A percentile compares a stretch with the other conserved stretches of the same genome.
phyloP scores from a whole-genome alignment of 2,113 vertebrate species.

The Cyanoramphus novaezelandiae region DNA sequence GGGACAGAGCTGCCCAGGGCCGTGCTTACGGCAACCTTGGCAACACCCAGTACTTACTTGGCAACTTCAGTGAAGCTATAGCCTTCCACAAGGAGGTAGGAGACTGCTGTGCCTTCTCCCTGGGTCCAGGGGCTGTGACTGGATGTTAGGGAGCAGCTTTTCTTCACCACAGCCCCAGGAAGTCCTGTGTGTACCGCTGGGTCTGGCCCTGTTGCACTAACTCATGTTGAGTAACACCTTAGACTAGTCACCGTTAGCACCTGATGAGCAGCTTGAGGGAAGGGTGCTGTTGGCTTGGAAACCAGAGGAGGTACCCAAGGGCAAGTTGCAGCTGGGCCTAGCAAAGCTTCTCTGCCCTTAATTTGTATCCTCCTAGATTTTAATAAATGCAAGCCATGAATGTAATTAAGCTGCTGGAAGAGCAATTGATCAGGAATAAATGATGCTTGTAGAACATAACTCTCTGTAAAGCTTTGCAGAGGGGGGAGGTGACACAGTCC shows the following conservation, averaged over 20 bases:
- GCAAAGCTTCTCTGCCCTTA: neutral
- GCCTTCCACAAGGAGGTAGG: conserved; percentile 94
- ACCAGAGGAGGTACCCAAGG: neutral
- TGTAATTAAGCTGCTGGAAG: conserved; percentile 51
- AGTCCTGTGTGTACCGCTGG: neutral
- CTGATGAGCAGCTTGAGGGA: neutral
- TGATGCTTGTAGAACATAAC: conserved; percentile 1
- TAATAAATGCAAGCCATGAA: conserved; percentile 34
- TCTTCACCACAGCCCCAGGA: neutral
- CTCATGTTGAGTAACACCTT: neutral
- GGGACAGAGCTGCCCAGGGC: conserved; percentile 92
- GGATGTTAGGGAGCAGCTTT: neutral
- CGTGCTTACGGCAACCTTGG: conserved; percentile 94
- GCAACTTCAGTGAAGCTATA: conserved; percentile 91
- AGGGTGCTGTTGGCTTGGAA: conserved; percentile 35
- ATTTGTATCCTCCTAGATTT: conserved; percentile 24
- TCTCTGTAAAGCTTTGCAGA: neutral
- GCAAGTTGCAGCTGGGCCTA: conserved; percentile 4
- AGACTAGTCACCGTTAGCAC: neutral
- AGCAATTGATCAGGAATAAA: conserved; percentile 32
- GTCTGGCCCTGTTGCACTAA: neutral
- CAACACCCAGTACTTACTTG: conserved; percentile 94
- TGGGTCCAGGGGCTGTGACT: neutral
- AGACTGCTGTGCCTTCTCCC: rapidly evolving
- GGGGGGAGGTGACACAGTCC: neutral